Evolutionary conservation across 2,888 invertebrate species (phyloP).

Genomic region (Julus scandinavius): DNA sequence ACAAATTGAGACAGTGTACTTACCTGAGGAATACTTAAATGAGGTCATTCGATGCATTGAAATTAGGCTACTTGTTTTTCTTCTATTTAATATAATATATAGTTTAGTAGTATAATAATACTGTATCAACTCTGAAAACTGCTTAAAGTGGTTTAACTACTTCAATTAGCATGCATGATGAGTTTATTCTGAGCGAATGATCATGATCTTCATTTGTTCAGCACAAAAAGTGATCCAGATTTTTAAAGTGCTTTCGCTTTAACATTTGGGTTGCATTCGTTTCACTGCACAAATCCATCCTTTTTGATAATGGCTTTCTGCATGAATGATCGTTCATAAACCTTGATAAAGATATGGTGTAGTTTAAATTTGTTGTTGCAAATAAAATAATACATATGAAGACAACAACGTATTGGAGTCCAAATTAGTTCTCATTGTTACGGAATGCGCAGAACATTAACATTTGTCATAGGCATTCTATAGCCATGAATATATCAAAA

Average conservation of each 20-base stretch:
- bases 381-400: too few species aligned
- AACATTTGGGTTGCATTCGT: not conserved
- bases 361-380: too few species aligned
- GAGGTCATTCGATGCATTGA: not conserved
- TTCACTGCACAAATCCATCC: too few species aligned
- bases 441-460: too few species aligned
- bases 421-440: too few species aligned
- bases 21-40: not conserved
- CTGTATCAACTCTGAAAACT: not conserved
- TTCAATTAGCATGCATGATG: not conserved
- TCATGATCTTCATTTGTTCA: not conserved
- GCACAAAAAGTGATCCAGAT: not conserved
- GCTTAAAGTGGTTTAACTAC: not conserved
- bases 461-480: too few species aligned
- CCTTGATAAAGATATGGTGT: too few species aligned
- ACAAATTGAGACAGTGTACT: not conserved
- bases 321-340: too few species aligned
- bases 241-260: not conserved
- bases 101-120: conserved; percentile 3
- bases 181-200: not conserved
- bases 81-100: not conserved
- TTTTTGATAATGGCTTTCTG: too few species aligned
- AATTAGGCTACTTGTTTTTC: not conserved
- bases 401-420: too few species aligned
- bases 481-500: too few species aligned